Evolutionary conservation across 2,888 invertebrate species (phyloP), one percentile per base, ranked within the genome.

Genomic region (Drosophila paramelanica): DNA sequence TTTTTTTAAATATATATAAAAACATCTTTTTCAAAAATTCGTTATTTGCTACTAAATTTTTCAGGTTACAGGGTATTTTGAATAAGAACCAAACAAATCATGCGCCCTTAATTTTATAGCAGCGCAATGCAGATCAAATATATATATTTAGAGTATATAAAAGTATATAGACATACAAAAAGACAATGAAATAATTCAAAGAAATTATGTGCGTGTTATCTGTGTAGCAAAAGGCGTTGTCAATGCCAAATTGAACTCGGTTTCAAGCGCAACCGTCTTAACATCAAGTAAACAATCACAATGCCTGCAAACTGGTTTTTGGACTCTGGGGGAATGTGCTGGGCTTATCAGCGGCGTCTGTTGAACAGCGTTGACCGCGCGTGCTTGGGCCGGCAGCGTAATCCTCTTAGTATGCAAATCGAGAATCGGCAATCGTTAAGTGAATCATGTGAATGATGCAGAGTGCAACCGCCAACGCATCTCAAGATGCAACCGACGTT

Each of bases 351-450:
- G 75, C 25, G 43, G 36, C 36, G 50, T 17, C 14, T 51, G 33
- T 25, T 38, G 61, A 33, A 23, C 41, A 7, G 42, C 23, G 23
- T 23, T 77, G 79, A 66, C 65, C 83, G 67, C 55, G 59, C 56
- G 36, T 33, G 47, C 49, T 46, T 56, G 49, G 50, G 38, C 42
- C 23, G 50, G 38, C 58, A 62, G 81, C 74, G 74, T 84, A 79
- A 88, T 77, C 75, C 70, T 82, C 87, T 83, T 88, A 83, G 83
- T 88, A 88, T 83, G 83, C 83, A 83, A 88, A 83, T 79, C 83
- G 75, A 73, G 73, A 71, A 43, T n/a, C 31, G 23, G 20, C 58
- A 59, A 72, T 65, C 72, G 79, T 79, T 68, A 75, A 79, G 76
- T 77, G 77, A 77, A 79, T 77, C 77, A 77, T 72, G 61, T 72